Conservation (phyloP, 2,797 vertebrate species). For the Propithecus deckenii region DNA sequence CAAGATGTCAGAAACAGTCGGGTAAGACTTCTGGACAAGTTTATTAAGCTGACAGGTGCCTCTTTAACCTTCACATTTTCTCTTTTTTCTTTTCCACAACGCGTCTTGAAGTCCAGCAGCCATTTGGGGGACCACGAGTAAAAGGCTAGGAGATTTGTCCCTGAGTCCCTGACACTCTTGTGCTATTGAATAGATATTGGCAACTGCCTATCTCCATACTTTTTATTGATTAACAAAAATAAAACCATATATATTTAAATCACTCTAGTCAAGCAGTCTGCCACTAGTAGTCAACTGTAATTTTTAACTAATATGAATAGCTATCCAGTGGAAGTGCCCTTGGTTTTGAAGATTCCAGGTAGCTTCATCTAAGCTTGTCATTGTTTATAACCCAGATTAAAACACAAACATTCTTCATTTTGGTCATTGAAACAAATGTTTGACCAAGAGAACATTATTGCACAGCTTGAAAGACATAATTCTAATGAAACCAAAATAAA, state of each 20-base stretch:
- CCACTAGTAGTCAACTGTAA: not conserved
- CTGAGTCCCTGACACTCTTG: not conserved
- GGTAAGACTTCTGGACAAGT: not conserved
- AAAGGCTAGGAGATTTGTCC: not conserved
- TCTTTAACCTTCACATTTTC: not conserved
- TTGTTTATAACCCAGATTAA: not conserved
- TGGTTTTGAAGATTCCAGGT: not conserved
- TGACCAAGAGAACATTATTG: not conserved
- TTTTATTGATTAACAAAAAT: not conserved
- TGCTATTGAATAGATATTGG: not conserved
- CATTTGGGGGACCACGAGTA: not conserved
- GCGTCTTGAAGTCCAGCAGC: not conserved
- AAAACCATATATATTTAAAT: not conserved
- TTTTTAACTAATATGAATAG: not conserved
- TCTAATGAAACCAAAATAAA: not conserved
- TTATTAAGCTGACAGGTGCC: not conserved
- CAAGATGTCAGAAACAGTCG: not conserved
- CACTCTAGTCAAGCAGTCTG: not conserved
- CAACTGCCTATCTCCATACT: not conserved
- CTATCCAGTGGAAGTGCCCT: not conserved
- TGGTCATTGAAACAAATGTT: not conserved
- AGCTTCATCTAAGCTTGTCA: not conserved
- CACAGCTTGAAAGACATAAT: not conserved
- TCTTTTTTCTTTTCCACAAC: not conserved
- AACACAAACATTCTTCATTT: not conserved